Evolutionary conservation across 2,113 vertebrate genomes (phyloP).

Genomic region (sheep (Ovis aries)): ARS-UI_Ramb_v3.0 NC_056070.1:51220501-51221000

Average conservation of each 20-base stretch:
- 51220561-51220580: background rate
- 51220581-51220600: background rate
- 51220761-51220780: background rate
- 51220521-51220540: accelerated
- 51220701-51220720: background rate
- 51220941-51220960: too few species aligned
- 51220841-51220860: background rate
- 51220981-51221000: background rate
- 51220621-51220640: background rate
- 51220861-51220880: background rate
- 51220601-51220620: background rate
- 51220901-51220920: background rate
- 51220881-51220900: background rate
- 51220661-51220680: background rate
- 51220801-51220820: accelerated
- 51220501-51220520: background rate
- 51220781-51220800: background rate
- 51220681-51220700: background rate
- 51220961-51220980: background rate
- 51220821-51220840: too few species aligned
- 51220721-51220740: background rate
- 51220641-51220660: background rate
- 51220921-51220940: background rate
- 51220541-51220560: too few species aligned
- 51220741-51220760: background rate